Base-by-base conservation (phyloP, 2,888 invertebrate genomes). In the Hirtodrosophila trivittata region DNA sequence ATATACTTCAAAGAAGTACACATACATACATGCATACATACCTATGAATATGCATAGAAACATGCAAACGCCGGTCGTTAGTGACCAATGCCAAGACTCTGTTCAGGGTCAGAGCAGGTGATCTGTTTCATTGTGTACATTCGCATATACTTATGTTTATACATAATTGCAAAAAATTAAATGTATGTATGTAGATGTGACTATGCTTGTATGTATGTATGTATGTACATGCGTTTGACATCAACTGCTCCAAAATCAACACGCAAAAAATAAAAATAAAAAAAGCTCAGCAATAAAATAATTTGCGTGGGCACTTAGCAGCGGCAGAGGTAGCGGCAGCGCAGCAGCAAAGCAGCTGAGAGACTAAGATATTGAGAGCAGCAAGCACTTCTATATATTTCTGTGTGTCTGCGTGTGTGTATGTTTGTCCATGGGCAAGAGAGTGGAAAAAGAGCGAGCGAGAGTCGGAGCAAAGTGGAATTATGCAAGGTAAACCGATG, bases 301-400 rank as follows among this genome's bases (percentile, higher is more conserved):
- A 58, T 81, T 73, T 75, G 77, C 74, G 77, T 83, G 77, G 77
- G 77, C 64, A 52, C 10, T 28, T 30, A 41, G 39, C 66, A 58
- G 8, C 42, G 10, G 28, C 47, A 35, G 14, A 13, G 42, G 1
- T 47, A 26, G 49, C 38, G 30, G 32, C 25, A 47, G 32, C 38
- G 42, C 52, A 47, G 14, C 59, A 26, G 14, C 43, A 18, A n/a
- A n/a, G 39, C 51, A 55, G 64, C 55, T 56, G 57, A 54, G 54
- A 51, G 51, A 10, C 21, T 28, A 55, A 18, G 21, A 52, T 65
- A 64, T 43, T 52, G 65, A 69, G 68, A 65, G 51, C 50, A 54
- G n/a, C 46, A 21, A 25, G 16, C 45, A 39, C 41, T 66, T 54
- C 32, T 25, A 6, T 25, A n/a, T n/a, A n/a, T n/a, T 6, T 25